These are phyloP conservation scores for Dissostichus mawsoni DNA, from an alignment of 2,113 vertebrate species.

Conservation along the genomic window DNA sequence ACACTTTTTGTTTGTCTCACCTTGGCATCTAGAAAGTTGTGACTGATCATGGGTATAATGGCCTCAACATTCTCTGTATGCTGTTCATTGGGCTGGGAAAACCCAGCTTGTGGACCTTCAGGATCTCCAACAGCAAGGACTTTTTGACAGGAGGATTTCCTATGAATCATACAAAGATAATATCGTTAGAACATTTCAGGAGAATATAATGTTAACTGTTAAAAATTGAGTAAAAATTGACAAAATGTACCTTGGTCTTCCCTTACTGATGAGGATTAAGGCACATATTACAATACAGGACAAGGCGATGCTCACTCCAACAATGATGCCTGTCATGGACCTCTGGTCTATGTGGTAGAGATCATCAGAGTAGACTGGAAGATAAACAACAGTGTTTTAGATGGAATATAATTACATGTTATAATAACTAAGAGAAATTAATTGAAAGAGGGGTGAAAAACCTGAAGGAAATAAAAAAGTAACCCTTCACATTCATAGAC, in stretches of 20 bases:
- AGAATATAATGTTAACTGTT: not conserved
- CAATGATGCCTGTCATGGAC: slow-evolving; percentile 94
- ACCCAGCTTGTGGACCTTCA: slow-evolving; percentile 72
- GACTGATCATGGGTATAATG: slow-evolving; percentile 84
- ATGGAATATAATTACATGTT: not conserved
- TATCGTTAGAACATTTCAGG: not conserved
- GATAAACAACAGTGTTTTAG: slow-evolving; percentile 23
- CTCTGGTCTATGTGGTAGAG: slow-evolving; percentile 93
- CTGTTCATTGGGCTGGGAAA: slow-evolving; percentile 73
- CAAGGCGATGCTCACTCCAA: slow-evolving; percentile 95
- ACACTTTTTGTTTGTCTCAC: slow-evolving; percentile 74
- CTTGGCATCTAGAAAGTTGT: slow-evolving; percentile 89
- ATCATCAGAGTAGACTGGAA: slow-evolving; percentile 86
- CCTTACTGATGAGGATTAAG: slow-evolving; percentile 92
- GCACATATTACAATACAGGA: slow-evolving; percentile 94
- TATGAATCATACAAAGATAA: slow-evolving; percentile 62
- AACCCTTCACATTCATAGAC: not conserved
- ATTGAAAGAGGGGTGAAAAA: not conserved
- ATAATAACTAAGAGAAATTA: not conserved
- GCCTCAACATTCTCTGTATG: slow-evolving; percentile 84
- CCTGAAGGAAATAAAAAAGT: not conserved
- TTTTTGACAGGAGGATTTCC: slow-evolving; percentile 90
- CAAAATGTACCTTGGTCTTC: slow-evolving; percentile 88
- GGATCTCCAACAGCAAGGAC: slow-evolving; percentile 77
- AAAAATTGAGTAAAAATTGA: too few species aligned